Percentiles rank a stretch among this genome's conserved stretches.
phyloP scores from a whole-genome alignment of 2,888 invertebrate species.

The Operophtera brumata region DNA sequence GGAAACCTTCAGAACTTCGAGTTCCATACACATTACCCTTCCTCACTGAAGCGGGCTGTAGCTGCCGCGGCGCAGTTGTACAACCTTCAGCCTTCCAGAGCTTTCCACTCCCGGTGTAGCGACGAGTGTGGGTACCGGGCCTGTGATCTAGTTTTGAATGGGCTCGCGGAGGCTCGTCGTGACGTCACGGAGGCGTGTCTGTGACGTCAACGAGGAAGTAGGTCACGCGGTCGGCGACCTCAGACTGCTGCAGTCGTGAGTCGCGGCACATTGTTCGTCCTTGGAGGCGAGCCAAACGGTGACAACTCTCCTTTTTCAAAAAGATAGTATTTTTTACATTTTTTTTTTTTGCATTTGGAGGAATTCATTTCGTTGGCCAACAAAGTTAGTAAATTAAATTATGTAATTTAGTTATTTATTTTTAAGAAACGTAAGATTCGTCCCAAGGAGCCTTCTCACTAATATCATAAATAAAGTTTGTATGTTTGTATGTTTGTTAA shows the following conservation, averaged over 20 bases:
- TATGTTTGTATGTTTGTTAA: too few relatives aligned
- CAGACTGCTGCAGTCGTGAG: constrained; percentile 62
- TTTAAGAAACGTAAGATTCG: not conserved
- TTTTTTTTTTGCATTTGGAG: not conserved
- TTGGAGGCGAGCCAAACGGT: constrained; percentile 37
- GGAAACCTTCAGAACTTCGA: too few relatives aligned
- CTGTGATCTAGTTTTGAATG: constrained; percentile 78
- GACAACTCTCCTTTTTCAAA: constrained; percentile 32
- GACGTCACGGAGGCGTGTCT: constrained; percentile 75
- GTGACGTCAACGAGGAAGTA: constrained; percentile 73
- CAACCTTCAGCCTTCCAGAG: constrained; percentile 25
- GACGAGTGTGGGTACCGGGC: constrained; percentile 44
- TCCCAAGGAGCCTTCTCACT: too few relatives aligned
- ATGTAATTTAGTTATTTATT: not conserved
- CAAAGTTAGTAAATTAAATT: not conserved
- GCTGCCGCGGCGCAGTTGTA: constrained; percentile 5
- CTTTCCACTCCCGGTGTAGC: constrained; percentile 35
- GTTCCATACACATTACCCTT: too few relatives aligned
- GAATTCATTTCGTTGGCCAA: not conserved
- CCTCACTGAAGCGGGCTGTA: too few relatives aligned
- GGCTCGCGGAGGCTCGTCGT: constrained; percentile 63
- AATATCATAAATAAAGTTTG: too few relatives aligned
- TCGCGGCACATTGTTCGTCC: constrained; percentile 51
- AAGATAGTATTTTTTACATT: not conserved
- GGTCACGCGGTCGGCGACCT: constrained; percentile 72